Evolutionary conservation across 1,140 invertebrate species (phyloP), one percentile per base, ranked within the genome.

Genomic region (Glomeris maerens): DNA sequence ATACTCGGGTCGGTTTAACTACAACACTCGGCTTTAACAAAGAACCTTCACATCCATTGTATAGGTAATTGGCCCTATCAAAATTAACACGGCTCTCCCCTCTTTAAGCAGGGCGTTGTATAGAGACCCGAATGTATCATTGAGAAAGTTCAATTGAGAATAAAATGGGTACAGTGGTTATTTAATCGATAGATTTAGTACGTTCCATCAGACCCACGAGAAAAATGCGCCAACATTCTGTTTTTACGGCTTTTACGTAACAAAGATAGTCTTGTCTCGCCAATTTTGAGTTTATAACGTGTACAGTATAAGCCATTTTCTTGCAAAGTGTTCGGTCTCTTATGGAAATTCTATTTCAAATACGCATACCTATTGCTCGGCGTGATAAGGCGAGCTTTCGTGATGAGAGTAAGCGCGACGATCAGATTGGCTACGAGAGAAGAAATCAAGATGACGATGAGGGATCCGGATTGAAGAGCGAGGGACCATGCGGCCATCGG

Each of bases 311-410:
- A 36, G 17, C 10, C 31, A 17, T 36, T 36, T 36, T 25, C 4
- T 17, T 42, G 25, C 5, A 21, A 42, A 21, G 40, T 42, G 5
- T 42, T 42, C 40, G 10, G 40, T 42, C 20, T 42, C 40, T 42
- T 21, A 5, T 5, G 5, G 20, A 42, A 42, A 13, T 4, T 42
- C 20, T 21, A 7, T 21, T 5, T 4, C 5, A 21, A 42, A 5
- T 42, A 42, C n/a, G n/a, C 26, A 38, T 47, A 56, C 55, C 55
- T 50, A 49, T 56, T 56, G 31, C 53, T 55, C 20, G 55, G 55
- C 31, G 22, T 25, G 20, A 36, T 27, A 13, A 56, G 53, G 20
- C 47, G 49, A 4, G 48, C 53, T 46, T 48, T 36, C 7, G 45
- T 26, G 22, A 56, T 14, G 3, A 56, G 41, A 10, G 52, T 55